Evolutionary conservation across 2,113 vertebrate genomes (phyloP), one percentile per base, ranked within the genome.

Genomic region (Osmerus mordax): DNA sequence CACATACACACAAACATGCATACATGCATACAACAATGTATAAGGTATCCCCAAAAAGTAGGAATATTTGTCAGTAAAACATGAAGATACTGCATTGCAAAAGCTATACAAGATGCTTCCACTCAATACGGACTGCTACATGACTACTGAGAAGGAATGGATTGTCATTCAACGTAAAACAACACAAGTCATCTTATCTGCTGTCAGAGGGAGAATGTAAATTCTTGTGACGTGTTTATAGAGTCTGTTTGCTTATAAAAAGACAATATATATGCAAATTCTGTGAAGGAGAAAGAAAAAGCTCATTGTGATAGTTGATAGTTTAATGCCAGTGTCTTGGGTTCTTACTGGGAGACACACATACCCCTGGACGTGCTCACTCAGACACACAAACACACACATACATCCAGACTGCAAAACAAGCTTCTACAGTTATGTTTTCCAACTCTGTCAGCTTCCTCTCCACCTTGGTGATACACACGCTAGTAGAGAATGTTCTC

Each of bases 361-460:
- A 14, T 16, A 47, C 32, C 9, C 0, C 1, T 41, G 7, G 6
- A 0, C 67, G 67, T 36, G 71, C 21, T 62, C 4, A 25, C 69
- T 68, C 63, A 71, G 47, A 62, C 53, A 47, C 61, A 41, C 59
- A 58, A 28, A 28, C 4, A 19, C 69, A 65, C 65, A 74, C 54
- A 59, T 55, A 53, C 64, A 41, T 55, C 62, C 4, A 28, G 29
- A 78, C 69, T 58, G 8, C n/a, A 16, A 65, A 16, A 65, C 29
- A 8, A 36, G 32, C 5, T 7, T 36, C 32, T 36, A 36, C 32
- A 7, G 5, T 36, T 5, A 36, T 36, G 32, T 36, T 6, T 36
- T 36, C 4, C 32, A 36, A 36, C 32, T 36, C 32, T 36, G 32
- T 28, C 25, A 28, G 25, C 25, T 28, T 28, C 25, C 25, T 28